Conservation (phyloP, 2,113 vertebrate species). For the Phalacrocorax pelagicus region DNA sequence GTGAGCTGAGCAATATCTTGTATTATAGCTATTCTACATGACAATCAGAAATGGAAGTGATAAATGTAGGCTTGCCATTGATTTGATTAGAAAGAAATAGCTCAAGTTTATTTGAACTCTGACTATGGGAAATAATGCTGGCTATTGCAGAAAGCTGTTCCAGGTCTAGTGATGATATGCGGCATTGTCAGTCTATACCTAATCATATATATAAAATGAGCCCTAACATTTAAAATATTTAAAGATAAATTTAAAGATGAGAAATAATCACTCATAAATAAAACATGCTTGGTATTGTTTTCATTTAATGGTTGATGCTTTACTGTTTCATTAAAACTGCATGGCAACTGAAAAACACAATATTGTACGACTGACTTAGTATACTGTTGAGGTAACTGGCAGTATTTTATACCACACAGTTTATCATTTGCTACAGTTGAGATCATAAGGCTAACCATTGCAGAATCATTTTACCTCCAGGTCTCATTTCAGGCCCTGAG, state of each 20-base stretch:
- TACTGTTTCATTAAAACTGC: neutral
- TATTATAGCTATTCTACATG: neutral
- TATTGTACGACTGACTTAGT: neutral
- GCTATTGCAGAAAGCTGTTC: neutral
- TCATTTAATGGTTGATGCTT: neutral
- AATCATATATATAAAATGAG: neutral
- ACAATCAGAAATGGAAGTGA: neutral
- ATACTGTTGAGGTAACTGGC: neutral
- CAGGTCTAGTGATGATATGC: fast-evolving
- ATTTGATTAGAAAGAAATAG: neutral
- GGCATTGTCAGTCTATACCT: neutral
- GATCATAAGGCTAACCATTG: neutral
- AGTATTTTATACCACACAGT: neutral
- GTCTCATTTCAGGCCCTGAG: neutral
- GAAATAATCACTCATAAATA: neutral
- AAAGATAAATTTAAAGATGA: neutral
- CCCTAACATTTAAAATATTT: neutral
- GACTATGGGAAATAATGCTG: neutral
- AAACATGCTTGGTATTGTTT: neutral
- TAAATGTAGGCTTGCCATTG: neutral
- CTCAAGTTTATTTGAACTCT: neutral
- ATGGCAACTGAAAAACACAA: neutral
- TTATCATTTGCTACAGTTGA: neutral
- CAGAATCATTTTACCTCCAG: neutral
- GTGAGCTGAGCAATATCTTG: neutral